Evolutionary conservation across 2,888 invertebrate species (phyloP).

Genomic region (Polyploca ridens): DNA sequence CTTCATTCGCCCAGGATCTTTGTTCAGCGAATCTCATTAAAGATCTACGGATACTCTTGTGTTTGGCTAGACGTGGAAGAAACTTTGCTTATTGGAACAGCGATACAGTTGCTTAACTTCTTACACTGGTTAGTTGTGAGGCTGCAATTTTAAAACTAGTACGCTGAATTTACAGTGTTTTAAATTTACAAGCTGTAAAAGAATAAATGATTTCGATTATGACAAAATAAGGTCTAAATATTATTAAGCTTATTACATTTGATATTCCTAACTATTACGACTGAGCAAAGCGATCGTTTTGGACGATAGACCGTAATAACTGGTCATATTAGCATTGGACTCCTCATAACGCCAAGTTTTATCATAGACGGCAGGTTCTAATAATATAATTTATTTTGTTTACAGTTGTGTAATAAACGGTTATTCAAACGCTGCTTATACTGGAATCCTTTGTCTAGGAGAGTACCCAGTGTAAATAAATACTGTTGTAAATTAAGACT

Average conservation of each 20-base stretch:
- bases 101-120: neutral
- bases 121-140: neutral
- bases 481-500: too few species aligned
- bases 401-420: neutral
- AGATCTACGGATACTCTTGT: constrained; percentile 1
- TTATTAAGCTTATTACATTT: neutral
- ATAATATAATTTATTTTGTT: neutral
- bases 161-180: too few species aligned
- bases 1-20: constrained; percentile 18
- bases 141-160: too few species aligned
- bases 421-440: neutral
- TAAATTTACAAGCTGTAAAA: too few species aligned
- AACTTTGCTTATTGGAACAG: neutral
- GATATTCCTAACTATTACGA: neutral
- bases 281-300: neutral
- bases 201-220: neutral
- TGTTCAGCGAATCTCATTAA: constrained; percentile 35
- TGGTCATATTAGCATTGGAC: neutral
- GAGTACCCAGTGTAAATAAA: neutral
- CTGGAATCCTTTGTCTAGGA: neutral
- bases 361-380: neutral
- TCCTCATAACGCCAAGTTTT: neutral
- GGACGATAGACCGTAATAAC: neutral
- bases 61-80: neutral
- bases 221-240: neutral